phyloP scores from a whole-genome alignment of 2,113 vertebrate genomes.

The Calidris pugnax region DNA sequence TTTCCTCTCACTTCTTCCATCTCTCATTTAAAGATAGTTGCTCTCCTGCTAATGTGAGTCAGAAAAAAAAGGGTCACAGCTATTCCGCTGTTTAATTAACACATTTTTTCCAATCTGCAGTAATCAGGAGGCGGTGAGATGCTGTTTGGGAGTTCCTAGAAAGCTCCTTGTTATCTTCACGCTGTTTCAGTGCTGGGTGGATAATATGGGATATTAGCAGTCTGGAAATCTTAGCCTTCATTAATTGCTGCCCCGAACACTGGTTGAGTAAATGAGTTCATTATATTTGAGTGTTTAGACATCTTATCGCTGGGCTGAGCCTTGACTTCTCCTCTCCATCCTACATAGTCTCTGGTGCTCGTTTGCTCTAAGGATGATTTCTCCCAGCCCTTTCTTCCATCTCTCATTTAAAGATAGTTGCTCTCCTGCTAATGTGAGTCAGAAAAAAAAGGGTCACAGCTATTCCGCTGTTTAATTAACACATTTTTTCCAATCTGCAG shows the following conservation, averaged over 20 bases:
- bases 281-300: background rate
- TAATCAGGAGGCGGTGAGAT: background rate
- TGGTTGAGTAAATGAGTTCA: background rate
- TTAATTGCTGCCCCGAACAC: background rate
- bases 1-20: background rate
- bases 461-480: background rate
- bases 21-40: background rate
- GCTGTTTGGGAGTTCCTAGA: background rate
- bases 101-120: background rate
- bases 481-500: background rate
- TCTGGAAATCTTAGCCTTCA: background rate
- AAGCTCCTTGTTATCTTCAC: background rate
- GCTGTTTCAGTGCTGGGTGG: background rate
- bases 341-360: fast-evolving
- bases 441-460: background rate
- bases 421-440: no score
- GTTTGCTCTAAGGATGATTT: background rate
- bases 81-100: background rate
- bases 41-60: background rate
- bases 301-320: background rate
- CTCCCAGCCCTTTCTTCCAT: background rate
- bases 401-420: no score
- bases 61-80: background rate
- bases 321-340: background rate
- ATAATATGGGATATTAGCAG: background rate